A percentile compares a stretch with the other conserved stretches of the same genome.
phyloP scores from a whole-genome alignment of 64 coral and sea anemone species.

The Dendrophyllia cribrosa region DNA sequence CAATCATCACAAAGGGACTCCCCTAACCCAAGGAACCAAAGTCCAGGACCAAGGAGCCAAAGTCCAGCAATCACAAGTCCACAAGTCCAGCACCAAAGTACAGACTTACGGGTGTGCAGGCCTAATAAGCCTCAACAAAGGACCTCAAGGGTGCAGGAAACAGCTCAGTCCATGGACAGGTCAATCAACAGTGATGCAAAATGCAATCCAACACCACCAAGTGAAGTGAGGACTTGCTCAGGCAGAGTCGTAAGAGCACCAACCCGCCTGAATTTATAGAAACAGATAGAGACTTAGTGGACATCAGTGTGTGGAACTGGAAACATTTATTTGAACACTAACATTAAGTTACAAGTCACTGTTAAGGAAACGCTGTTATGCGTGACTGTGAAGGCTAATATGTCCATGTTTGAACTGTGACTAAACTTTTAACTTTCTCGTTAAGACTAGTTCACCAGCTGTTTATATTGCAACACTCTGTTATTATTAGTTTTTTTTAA shows the following conservation, averaged over 20 bases:
- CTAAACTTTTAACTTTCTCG: not conserved
- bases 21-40: not conserved
- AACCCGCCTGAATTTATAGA: slow-evolving; percentile 29
- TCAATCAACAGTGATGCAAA: slow-evolving; percentile 22
- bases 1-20: not conserved
- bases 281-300: not conserved
- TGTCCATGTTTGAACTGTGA: not conserved
- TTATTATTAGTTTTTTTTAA: not conserved
- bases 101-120: not conserved
- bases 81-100: not conserved
- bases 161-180: not conserved
- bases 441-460: not conserved
- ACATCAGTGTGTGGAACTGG: not conserved
- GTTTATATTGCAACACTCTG: not conserved
- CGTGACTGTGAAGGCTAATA: not conserved
- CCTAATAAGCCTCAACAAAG: not conserved
- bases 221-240: slow-evolving; percentile 44
- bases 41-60: not conserved
- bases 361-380: not conserved
- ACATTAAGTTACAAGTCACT: not conserved
- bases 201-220: slow-evolving; percentile 3
- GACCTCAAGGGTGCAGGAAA: not conserved
- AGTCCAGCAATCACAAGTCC: not conserved
- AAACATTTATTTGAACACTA: not conserved
- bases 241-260: slow-evolving; percentile 29